phyloP scores from a whole-genome alignment of 2,797 vertebrate genomes.

The Ctenopoma kingsleyae region DNA sequence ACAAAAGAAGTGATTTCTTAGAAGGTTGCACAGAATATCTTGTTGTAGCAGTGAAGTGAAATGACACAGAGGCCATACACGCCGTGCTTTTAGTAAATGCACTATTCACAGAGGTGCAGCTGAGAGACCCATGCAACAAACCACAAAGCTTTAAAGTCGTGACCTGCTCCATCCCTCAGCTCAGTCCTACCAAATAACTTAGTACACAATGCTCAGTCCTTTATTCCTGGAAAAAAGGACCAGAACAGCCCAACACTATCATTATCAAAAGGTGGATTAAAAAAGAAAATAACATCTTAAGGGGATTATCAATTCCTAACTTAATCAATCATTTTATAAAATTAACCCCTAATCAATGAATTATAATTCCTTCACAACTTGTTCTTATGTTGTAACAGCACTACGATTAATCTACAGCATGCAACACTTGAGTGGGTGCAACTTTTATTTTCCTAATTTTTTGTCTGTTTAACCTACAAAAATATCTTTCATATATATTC shows the following conservation, averaged over 20 bases:
- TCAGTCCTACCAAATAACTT: conserved; percentile 68
- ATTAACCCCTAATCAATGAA: conserved; percentile 8
- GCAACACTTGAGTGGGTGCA: conserved; percentile 35
- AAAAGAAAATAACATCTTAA: conserved; percentile 22
- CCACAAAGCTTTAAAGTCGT: conserved; percentile 42
- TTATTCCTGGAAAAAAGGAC: conserved; percentile 70
- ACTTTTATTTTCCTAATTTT: background rate
- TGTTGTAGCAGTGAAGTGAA: conserved; percentile 14
- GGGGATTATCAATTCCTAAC: conserved; percentile 3
- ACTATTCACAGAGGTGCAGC: conserved; percentile 16
- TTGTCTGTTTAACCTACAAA: conserved; percentile 64
- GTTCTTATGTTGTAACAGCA: conserved; percentile 20
- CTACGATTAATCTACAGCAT: conserved; percentile 63
- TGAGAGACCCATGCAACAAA: conserved; percentile 59
- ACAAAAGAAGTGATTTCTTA: conserved; percentile 20
- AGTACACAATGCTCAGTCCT: conserved; percentile 56
- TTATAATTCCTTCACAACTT: conserved; percentile 23
- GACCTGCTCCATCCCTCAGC: conserved; percentile 37
- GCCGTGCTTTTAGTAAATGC: conserved; percentile 48
- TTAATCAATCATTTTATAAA: conserved; percentile 28
- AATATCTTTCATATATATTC: conserved; percentile 65
- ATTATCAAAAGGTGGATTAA: conserved; percentile 53
- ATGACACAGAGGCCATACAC: conserved; percentile 23
- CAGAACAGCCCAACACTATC: conserved; percentile 60
- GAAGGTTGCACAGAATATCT: conserved; percentile 8